Evolutionary conservation across 1,140 invertebrate genomes (phyloP), one percentile per base, ranked within the genome.

Genomic region (Gryllus bimaculatus): DNA sequence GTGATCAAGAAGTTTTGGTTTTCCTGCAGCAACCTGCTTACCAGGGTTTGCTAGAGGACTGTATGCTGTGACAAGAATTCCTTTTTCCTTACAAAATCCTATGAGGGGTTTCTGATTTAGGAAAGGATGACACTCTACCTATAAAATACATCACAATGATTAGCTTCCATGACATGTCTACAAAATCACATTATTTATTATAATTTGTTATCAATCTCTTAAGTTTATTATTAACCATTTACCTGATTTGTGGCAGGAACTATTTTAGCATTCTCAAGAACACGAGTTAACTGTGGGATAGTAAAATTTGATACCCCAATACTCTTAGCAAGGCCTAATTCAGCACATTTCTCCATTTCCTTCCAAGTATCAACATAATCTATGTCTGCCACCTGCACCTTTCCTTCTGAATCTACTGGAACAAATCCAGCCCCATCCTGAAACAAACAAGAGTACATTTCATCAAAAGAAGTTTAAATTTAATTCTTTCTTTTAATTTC

Each of bases 61-160:
- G 85, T 93, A 94, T 8, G 90, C 92, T 8, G 90, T 92, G 0
- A 93, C 80, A 8, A 83, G 81, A 75, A 94, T 91, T 20, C 87
- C 86, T 13, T 87, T 85, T 8, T 84, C 78, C 79, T 86, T 85
- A 85, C 92, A 93, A 82, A 88, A 91, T 18, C 90, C 85, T 47
- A 88, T 84, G 73, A 94, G 83, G 76, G 88, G 86, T 6, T 84
- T 85, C 84, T 94, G 92, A 81, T 90, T 91, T 73, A 93, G 84
- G 83, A 92, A 94, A 0, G 91, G 91, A 85, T 95, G 93, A 81
- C 90, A 90, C 85, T 95, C 94, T 47, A 91, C 85, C 86, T 93
- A 86, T 5, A 78, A 78, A n/a, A 15, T 73, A 8, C 8, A 10
- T 73, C 73, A 73, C 15, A 18, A 20, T 73, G 73, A 73, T 39